Evolutionary conservation across 2,113 vertebrate species (phyloP).

Genomic region (Vimba vimba): DNA sequence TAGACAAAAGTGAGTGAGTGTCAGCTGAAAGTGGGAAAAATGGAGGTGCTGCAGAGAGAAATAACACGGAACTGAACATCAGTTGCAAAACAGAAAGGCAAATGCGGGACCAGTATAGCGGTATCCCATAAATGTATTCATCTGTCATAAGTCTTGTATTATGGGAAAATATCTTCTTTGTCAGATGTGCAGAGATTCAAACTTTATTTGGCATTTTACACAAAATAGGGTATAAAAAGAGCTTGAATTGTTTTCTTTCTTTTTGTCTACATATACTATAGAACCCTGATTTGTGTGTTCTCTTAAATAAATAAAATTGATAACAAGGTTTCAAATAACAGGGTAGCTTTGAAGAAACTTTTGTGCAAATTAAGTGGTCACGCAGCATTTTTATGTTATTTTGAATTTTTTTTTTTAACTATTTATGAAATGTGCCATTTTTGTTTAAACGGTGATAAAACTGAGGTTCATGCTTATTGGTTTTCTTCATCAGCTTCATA

Average conservation of each 20-base stretch:
- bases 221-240: neutral
- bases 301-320: too few relatives aligned
- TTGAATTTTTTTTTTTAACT: neutral
- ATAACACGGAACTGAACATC: conserved; percentile 13
- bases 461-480: too few relatives aligned
- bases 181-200: neutral
- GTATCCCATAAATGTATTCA: neutral
- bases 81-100: conserved; percentile 23
- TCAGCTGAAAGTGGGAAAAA: conserved; percentile 27
- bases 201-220: neutral
- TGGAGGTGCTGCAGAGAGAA: conserved; percentile 32
- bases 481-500: too few relatives aligned
- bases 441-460: too few relatives aligned
- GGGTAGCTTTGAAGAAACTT: neutral
- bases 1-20: conserved; percentile 8
- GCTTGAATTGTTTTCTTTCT: too few relatives aligned
- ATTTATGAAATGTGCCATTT: neutral
- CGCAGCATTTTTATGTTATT: neutral
- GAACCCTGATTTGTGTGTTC: too few relatives aligned
- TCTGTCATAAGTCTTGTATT: neutral
- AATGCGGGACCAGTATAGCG: neutral
- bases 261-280: too few relatives aligned
- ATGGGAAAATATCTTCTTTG: neutral
- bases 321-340: neutral
- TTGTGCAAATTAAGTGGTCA: neutral